Percentiles rank a stretch among this genome's conserved stretches.
phyloP scores from a whole-genome alignment of 2,113 vertebrate species.

The Todiramphus saurophagus region DNA sequence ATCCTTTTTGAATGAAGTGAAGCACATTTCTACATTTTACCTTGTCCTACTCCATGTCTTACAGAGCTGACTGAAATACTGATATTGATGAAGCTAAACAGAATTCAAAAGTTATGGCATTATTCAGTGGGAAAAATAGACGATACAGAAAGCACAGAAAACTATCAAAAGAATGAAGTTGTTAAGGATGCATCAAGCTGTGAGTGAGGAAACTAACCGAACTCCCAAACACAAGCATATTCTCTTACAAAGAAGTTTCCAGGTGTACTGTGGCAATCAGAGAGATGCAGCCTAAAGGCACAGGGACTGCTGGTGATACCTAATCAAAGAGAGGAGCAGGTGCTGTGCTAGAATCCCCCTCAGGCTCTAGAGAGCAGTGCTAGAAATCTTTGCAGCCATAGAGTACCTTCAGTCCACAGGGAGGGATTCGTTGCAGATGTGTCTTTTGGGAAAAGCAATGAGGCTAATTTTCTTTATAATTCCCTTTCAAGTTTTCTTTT shows the following conservation, averaged over 20 bases:
- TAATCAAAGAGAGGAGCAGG: constrained; percentile 37
- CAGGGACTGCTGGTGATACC: neutral
- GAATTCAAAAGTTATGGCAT: neutral
- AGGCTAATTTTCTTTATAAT: neutral
- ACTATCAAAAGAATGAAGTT: neutral
- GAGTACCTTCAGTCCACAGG: neutral
- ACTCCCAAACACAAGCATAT: neutral
- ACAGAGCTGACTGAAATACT: neutral
- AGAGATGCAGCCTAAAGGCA: constrained; percentile 25
- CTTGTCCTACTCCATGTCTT: neutral
- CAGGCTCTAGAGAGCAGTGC: neutral
- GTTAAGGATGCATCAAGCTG: neutral
- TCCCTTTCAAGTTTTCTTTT: neutral
- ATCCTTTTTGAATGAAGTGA: neutral
- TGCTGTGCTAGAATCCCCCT: constrained; percentile 5
- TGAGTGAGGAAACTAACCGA: neutral
- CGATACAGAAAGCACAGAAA: neutral
- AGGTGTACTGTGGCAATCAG: neutral
- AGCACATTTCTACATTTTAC: neutral
- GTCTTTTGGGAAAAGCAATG: neutral
- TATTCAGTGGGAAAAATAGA: neutral
- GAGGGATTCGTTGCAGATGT: neutral
- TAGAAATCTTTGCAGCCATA: neutral
- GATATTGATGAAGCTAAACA: neutral
- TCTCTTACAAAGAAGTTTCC: constrained; percentile 1